Evolutionary conservation across 1,140 invertebrate species (phyloP), one percentile per base, ranked within the genome.

Genomic region (Sitobion miscanthi): DNA sequence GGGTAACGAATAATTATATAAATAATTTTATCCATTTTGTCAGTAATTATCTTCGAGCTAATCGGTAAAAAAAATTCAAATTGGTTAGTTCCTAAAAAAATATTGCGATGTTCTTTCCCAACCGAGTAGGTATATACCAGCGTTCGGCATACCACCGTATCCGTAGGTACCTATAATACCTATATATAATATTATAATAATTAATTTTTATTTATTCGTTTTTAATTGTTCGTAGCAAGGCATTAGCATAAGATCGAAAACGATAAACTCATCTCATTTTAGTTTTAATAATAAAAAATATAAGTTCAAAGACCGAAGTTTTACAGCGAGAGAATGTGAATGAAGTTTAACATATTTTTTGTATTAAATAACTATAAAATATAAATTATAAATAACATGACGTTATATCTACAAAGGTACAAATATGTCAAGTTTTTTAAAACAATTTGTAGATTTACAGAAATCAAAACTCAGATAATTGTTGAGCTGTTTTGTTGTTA

Each of bases 31-130:
- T n/a, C 30, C 30, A 69, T n/a, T 69, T 69, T 30, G 30, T 69
- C 30, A n/a, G 17, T n/a, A 77, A n/a, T 77, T 77, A 77, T 77
- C 62, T 77, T 17, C n/a, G n/a, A 77, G n/a, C 62, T 6, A 77
- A 77, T 77, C 62, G n/a, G n/a, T n/a, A 77, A 35, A 77, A 77
- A 69, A 77, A 35, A 77, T n/a, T n/a, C n/a, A 77, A 77, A 77
- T 77, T n/a, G 62, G 62, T 77, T 77, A 77, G 62, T 77, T 77
- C 62, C 62, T 77, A 35, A 17, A 52, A 4, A 54, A 14, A 69
- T 69, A 35, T 77, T 77, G 62, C n/a, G 5, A 77, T 4, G 30
- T 77, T 77, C 14, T 77, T n/a, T n/a, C 14, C n/a, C 62, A 35
- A n/a, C 62, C 11, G 17, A 77, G 2, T 77, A 69, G 30, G 30